Percentiles rank a stretch among this genome's conserved stretches.
phyloP scores from a whole-genome alignment of 2,797 vertebrate genomes.

The Enteromius fasciolatus region DNA sequence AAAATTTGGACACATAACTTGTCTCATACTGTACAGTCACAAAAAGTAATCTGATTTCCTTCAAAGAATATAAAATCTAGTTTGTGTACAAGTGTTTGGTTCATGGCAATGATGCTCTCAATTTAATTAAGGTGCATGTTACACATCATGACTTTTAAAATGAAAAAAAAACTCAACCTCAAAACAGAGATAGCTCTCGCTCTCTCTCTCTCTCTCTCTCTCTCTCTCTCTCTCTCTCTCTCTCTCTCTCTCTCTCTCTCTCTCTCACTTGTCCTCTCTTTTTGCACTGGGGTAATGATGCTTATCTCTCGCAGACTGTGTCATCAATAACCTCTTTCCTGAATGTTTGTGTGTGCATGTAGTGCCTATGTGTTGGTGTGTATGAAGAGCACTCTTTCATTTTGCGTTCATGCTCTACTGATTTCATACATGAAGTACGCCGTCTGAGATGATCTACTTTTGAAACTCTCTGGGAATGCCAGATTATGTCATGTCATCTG shows the following conservation, averaged over 20 bases:
- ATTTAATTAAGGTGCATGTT: constrained; percentile 28
- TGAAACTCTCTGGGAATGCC: constrained; percentile 8
- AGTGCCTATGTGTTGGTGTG: constrained; percentile 35
- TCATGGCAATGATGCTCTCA: neutral
- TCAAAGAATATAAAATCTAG: neutral
- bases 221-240: too few species aligned
- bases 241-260: constrained; percentile 30
- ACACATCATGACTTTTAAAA: constrained; percentile 27
- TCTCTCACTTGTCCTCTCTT: constrained; percentile 46
- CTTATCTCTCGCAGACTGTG: constrained; percentile 69
- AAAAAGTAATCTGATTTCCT: neutral
- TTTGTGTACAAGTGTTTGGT: constrained; percentile 24
- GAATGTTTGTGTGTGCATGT: constrained; percentile 37
- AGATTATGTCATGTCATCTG: constrained; percentile 17
- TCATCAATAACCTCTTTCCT: constrained; percentile 64
- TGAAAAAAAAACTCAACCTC: neutral
- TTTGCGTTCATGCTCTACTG: constrained; percentile 17
- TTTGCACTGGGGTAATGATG: constrained; percentile 70
- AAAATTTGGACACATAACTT: neutral
- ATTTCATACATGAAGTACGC: constrained; percentile 8
- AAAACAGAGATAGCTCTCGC: constrained; percentile 15
- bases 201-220: constrained; percentile 47
- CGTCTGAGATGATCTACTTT: constrained; percentile 25
- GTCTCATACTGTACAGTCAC: neutral
- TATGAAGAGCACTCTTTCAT: constrained; percentile 42